These are phyloP conservation scores for Eurytoma californica DNA, from an alignment of 2,888 invertebrate species.

Conservation along the genomic window DNA sequence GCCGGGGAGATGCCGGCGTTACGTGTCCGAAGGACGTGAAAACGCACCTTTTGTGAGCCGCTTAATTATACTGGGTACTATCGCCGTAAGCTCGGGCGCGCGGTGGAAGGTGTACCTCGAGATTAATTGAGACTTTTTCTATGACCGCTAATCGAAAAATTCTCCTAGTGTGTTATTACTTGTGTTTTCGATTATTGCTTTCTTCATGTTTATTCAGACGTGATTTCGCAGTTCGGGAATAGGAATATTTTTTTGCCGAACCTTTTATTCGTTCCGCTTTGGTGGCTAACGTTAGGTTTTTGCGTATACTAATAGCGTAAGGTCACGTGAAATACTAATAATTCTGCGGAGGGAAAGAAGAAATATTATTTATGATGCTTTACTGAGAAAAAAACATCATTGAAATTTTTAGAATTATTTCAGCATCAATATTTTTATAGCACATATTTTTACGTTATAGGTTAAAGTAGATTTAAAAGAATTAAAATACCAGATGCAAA, in stretches of 20 bases:
- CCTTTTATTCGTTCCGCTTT: background rate
- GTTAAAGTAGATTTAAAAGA: too few relatives aligned
- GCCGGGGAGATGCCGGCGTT: conserved; percentile 34
- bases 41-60: conserved; percentile 15
- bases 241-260: background rate
- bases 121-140: conserved; percentile 50
- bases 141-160: background rate
- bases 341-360: too few relatives aligned
- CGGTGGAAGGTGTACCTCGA: background rate
- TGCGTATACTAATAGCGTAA: background rate
- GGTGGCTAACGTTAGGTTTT: background rate
- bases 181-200: background rate
- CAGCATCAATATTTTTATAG: too few relatives aligned
- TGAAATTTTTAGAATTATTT: too few relatives aligned
- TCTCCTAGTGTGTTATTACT: background rate
- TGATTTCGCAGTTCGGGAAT: background rate
- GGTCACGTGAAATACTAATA: too few relatives aligned
- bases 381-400: too few relatives aligned
- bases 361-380: too few relatives aligned
- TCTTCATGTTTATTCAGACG: background rate
- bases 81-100: background rate
- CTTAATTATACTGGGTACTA: conserved; percentile 10
- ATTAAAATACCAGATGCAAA: too few relatives aligned
- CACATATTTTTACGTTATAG: too few relatives aligned
- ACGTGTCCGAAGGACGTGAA: conserved; percentile 22